A percentile compares a stretch with the other conserved stretches of the same genome.
phyloP scores from a whole-genome alignment of 2,888 invertebrate genomes.

The Acanthosepion pharaonis region DNA sequence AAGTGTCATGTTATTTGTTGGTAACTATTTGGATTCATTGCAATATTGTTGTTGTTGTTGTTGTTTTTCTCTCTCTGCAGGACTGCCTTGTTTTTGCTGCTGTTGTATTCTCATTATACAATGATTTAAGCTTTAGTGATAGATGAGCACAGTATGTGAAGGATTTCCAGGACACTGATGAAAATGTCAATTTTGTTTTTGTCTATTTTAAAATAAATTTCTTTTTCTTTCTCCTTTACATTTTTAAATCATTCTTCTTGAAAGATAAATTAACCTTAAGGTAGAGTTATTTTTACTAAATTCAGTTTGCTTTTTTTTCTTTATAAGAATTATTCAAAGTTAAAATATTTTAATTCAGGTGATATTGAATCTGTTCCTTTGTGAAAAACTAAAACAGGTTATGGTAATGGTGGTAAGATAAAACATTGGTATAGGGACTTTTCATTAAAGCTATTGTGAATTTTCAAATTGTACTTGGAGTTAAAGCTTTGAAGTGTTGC shows the following conservation, averaged over 20 bases:
- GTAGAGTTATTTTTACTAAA: not conserved
- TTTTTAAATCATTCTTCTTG: not conserved
- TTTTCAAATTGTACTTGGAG: not conserved
- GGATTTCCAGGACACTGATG: not conserved
- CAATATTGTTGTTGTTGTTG: not conserved
- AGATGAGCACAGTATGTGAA: not conserved
- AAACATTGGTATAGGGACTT: not conserved
- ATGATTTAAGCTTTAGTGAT: not conserved
- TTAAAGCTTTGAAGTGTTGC: not conserved
- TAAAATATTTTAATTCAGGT: too few relatives aligned
- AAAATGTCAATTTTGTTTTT: not conserved
- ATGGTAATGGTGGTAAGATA: not conserved
- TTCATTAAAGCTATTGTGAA: not conserved
- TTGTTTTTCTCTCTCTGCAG: not conserved
- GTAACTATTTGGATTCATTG: conserved; percentile 11
- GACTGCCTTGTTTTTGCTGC: not conserved
- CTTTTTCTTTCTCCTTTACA: not conserved
- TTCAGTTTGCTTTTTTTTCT: not conserved
- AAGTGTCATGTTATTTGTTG: conserved; percentile 25
- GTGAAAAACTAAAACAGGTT: not conserved
- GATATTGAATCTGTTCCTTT: too few relatives aligned
- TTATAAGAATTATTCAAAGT: too few relatives aligned
- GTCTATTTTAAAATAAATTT: not conserved
- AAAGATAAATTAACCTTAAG: not conserved
- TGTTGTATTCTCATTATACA: not conserved